Conservation (phyloP, 2,797 vertebrate species). For the Poecilia picta region DNA sequence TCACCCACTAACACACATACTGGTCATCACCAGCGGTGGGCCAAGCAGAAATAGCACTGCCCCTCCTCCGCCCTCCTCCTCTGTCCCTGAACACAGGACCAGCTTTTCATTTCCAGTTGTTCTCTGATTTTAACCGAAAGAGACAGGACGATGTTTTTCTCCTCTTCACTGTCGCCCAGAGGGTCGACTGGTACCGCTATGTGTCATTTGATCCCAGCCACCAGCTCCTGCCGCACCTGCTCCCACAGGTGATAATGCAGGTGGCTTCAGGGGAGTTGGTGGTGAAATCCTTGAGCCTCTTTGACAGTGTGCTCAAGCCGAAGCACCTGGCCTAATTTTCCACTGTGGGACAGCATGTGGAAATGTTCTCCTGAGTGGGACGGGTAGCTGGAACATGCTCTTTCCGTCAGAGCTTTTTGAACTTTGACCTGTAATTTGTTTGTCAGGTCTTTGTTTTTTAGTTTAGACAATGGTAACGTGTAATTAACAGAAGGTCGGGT, state of each 20-base stretch:
- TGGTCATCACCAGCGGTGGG: slow-evolving; percentile 60
- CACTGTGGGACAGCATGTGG: slow-evolving; percentile 4
- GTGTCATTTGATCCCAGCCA: slow-evolving; percentile 60
- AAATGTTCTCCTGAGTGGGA: slow-evolving; percentile 40
- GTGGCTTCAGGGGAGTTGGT: slow-evolving; percentile 60
- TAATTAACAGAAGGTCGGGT: neutral
- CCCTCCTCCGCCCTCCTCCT: slow-evolving; percentile 45
- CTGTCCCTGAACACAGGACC: slow-evolving; percentile 54
- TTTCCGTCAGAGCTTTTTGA: slow-evolving; percentile 53
- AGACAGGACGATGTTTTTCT: slow-evolving; percentile 36
- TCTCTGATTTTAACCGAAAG: slow-evolving; percentile 45
- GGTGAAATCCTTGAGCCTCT: slow-evolving; percentile 19
- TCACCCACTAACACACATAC: slow-evolving; percentile 75
- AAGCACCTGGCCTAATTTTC: slow-evolving; percentile 65
- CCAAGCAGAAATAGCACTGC: slow-evolving; percentile 67
- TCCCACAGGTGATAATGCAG: slow-evolving; percentile 72
- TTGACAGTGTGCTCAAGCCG: slow-evolving; percentile 41
- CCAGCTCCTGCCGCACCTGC: slow-evolving; percentile 11
- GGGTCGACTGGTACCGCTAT: slow-evolving; percentile 45
- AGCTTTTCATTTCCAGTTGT: slow-evolving; percentile 49
- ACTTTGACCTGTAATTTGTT: slow-evolving; percentile 53
- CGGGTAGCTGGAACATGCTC: slow-evolving; percentile 55
- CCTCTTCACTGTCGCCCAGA: slow-evolving; percentile 14
- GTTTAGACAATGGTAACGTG: neutral
- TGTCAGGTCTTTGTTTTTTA: neutral